Base-by-base conservation (phyloP, 2,113 vertebrate species). In the Plecturocebus donacophilus region DNA sequence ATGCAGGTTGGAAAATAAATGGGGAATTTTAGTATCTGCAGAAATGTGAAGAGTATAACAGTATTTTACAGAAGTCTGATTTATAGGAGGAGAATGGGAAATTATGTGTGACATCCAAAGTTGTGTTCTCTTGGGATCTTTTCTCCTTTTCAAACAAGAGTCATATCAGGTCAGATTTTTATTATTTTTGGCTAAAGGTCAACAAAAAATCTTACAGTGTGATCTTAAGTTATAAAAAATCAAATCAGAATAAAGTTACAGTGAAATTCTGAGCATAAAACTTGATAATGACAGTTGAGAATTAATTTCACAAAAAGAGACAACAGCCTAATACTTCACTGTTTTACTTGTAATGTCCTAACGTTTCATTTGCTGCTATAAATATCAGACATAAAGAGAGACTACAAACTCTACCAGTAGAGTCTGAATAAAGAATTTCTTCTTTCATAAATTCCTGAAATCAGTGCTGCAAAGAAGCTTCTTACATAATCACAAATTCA, bases 31-130 rank as follows among this genome's bases (percentile, higher is more conserved):
- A 97, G 95, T 92, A 97, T 97, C 97, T 98, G 97, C 52, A 94
- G 97, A 98, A 97, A 98, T 96, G 98, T 98, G 97, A 97, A 97
- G 96, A 96, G 96, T 97, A 91, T 90, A 97, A 85, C 97, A 97
- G 35, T 92, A 87, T 95, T 96, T 94, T 95, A 97, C 90, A 97
- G 97, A 95, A 97, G 96, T 87, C 84, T 98, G 97, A 97, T 98
- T 98, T 97, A 98, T 97, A 90, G 97, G 58, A 54, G 58, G 58
- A 64, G 95, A 96, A 96, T 97, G 96, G 95, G 71, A 95, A 98
- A 98, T 97, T 95, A 97, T 95, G 97, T 97, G 97, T 94, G 97
- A 97, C 97, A 97, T 95, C 94, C 96, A 97, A 97, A 95, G 96
- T 96, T 97, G 94, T 90, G 79, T 82, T 96, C 97, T 92, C 98